Evolutionary conservation across 30 jellyfish, hydroid and myxozoan genomes (phyloP), one percentile per base, ranked within the genome.

Genomic region (Hydra vulgaris): DNA sequence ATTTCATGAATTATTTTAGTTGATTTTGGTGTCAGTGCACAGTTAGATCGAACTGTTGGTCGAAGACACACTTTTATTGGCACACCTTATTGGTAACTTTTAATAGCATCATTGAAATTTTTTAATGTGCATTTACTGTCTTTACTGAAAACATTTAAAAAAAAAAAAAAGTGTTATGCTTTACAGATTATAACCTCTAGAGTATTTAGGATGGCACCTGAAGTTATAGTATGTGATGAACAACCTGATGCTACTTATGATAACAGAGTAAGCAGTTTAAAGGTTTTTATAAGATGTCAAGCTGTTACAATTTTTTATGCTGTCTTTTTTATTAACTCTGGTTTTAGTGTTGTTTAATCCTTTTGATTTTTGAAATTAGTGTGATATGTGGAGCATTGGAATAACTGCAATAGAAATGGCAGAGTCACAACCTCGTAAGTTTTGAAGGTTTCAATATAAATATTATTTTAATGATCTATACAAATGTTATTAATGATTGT

Each of bases 1-100:
- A 68, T 68, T 68, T 23, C 16, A 3, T 68, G 16, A n/a, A n/a
- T 56, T 56, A n/a, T 56, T 88, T 21, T 79, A 94, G 99, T 94
- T 82, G 99, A 94, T 83, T 94, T 94, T 86, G 99, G 99, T 20
- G 99, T 94, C 20, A 94, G 99, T 86, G 99, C 99, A 8, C 99
- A 94, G 70, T 92, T 94, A 21, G 99, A 94, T 72, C 88, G 97
- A 54, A 94, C 99, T 20, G 97, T 94, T 17, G 97, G 97, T 12
- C 72, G 99, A 72, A 71, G 99, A 66, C 89, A 94, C 73, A 94
- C 99, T 0, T 94, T 94, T 54, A 94, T 94, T 71, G 99, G 99
- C 70, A 94, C 99, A 12, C 99, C 99, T 18, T 94, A 94, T 74
- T 94, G 99, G 99, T 94, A 79, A 74, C 95, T 17, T 15, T 56